Evolutionary conservation across 2,888 invertebrate species (phyloP), one percentile per base, ranked within the genome.

Genomic region (Gonocerus acuteangulatus): DNA sequence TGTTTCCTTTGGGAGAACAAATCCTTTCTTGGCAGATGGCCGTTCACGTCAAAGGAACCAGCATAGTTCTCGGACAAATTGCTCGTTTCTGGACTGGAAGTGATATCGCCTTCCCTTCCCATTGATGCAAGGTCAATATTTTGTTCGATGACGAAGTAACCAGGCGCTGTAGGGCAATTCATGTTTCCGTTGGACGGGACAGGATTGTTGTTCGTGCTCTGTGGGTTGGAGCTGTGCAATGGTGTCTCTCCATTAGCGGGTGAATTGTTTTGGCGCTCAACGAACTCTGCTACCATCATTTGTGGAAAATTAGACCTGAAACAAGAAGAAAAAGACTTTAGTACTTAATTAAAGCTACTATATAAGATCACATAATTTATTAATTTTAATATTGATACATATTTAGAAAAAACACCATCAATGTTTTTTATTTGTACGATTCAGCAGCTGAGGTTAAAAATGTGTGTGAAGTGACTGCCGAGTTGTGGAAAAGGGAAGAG

Each of bases 1-100:
- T 95, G 95, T 73, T 95, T 95, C 70, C 95, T 83, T 71, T 90
- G 89, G 1, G 89, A 88, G 75, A 91, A 89, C 71, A 90, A 80
- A 68, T 91, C 91, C 72, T 91, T 91, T 68, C 87, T 82, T 69
- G 86, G 72, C 60, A 72, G 66, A 34, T 68, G 69, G 47, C 74
- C 71, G 42, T 71, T 70, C 72, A 79, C 78, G 67, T 79, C 81
- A 73, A 77, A 85, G 70, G 69, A 74, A 52, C 68, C 66, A 1
- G 77, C 76, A 47, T 76, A 75, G 23, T 76, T 75, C 27, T 76
- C 76, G 16, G 63, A 51, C 51, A 66, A 65, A 0, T 73, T 70
- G 23, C 70, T 69, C 3, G 71, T 70, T 47, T 68, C 68, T 11
- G 72, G 71, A 56, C 70, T 73, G 15, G 61, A 54, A 13, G 44